Conservation (phyloP, 2,888 invertebrate genomes). For the Pyrgus malvae region DNA sequence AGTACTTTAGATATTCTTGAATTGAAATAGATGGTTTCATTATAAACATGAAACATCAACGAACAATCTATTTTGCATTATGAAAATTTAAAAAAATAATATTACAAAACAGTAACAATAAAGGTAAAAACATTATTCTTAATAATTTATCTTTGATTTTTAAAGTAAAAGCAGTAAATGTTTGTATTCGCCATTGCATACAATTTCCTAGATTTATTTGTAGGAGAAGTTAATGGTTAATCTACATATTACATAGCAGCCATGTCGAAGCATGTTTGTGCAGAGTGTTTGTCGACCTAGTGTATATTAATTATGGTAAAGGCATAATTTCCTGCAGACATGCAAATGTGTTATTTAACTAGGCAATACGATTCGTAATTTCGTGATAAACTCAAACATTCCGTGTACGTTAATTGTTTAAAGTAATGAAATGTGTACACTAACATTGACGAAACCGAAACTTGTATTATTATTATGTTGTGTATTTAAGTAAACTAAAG, state of each 20-base stretch:
- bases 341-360: constrained; percentile 49
- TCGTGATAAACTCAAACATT: constrained; percentile 46
- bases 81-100: too few relatives aligned
- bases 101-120: too few relatives aligned
- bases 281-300: constrained; percentile 37
- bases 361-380: constrained; percentile 56
- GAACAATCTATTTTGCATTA: too few relatives aligned
- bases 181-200: too few relatives aligned
- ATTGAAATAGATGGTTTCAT: too few relatives aligned
- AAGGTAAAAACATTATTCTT: too few relatives aligned
- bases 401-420: constrained; percentile 49
- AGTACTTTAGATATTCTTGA: too few relatives aligned
- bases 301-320: constrained; percentile 46
- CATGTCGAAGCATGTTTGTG: constrained; percentile 29
- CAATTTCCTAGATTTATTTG: not conserved
- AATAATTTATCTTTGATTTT: too few relatives aligned
- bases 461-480: not conserved
- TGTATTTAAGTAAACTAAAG: not conserved
- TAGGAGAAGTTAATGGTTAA: constrained; percentile 18
- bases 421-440: constrained; percentile 50
- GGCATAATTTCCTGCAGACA: constrained; percentile 56
- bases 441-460: constrained; percentile 21
- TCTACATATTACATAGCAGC: constrained; percentile 13
- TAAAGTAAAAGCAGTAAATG: too few relatives aligned
- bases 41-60: too few relatives aligned